phyloP scores from a whole-genome alignment of 2,888 invertebrate genomes.

The Timema podura region DNA sequence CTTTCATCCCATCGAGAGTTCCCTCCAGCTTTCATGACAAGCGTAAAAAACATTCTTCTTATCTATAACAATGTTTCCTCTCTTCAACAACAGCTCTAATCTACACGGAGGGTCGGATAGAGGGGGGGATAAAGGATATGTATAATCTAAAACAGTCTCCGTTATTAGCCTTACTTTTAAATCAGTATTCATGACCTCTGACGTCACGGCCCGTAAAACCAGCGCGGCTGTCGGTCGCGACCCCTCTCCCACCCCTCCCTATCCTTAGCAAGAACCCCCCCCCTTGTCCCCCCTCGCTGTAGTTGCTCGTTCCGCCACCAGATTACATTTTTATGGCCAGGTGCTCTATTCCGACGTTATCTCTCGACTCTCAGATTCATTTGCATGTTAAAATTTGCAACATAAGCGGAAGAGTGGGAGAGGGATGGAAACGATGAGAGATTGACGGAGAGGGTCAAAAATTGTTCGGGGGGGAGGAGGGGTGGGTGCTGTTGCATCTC shows the following conservation, averaged over 20 bases:
- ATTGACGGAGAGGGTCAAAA: too few relatives aligned
- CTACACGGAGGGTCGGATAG: too few relatives aligned
- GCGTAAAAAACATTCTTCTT: too few relatives aligned
- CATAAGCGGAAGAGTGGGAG: slow-evolving; percentile 16
- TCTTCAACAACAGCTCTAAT: too few relatives aligned
- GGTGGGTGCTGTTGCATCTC: too few relatives aligned
- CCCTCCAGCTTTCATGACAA: too few relatives aligned
- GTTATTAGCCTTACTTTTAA: slow-evolving; percentile 21
- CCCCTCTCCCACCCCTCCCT: neutral
- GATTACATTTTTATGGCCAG: slow-evolving; percentile 23
- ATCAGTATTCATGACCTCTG: slow-evolving; percentile 25
- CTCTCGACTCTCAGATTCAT: slow-evolving; percentile 21
- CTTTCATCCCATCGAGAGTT: too few relatives aligned
- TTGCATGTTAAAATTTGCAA: slow-evolving; percentile 25
- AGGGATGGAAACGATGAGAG: neutral
- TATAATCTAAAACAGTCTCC: neutral
- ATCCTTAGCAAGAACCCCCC: too few relatives aligned
- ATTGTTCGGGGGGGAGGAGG: neutral
- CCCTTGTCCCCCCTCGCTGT: too few relatives aligned
- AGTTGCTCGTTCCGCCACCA: too few relatives aligned
- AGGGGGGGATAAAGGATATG: too few relatives aligned
- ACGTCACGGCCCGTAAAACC: slow-evolving; percentile 22
- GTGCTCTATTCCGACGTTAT: slow-evolving; percentile 14
- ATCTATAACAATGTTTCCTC: too few relatives aligned
- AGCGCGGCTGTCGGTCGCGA: neutral